phyloP scores from a whole-genome alignment of 2,888 invertebrate species.

The Epiperipatus broadwayi region DNA sequence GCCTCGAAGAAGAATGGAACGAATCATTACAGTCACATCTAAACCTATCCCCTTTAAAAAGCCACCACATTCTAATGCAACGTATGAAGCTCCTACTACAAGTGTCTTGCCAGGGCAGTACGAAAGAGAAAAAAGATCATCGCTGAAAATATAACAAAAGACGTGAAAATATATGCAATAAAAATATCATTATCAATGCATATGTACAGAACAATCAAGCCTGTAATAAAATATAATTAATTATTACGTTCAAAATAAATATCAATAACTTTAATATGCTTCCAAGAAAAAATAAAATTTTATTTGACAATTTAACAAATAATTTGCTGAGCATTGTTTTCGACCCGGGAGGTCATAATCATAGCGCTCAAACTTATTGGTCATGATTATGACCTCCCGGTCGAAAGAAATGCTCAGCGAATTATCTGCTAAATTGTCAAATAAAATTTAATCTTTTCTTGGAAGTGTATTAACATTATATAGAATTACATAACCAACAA shows the following conservation, averaged over 20 bases:
- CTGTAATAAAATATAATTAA: conserved; percentile 6
- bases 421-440: too few relatives aligned
- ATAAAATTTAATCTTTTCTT: too few relatives aligned
- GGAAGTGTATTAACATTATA: too few relatives aligned
- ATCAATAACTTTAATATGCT: too few relatives aligned
- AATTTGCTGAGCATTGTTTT: too few relatives aligned
- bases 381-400: too few relatives aligned
- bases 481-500: too few relatives aligned
- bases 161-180: background rate
- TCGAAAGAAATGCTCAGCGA: too few relatives aligned
- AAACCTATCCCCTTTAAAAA: conserved; percentile 35
- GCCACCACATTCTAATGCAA: conserved; percentile 39
- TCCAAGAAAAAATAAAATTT: too few relatives aligned
- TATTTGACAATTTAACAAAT: too few relatives aligned
- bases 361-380: too few relatives aligned
- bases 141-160: conserved; percentile 29
- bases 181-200: background rate
- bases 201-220: conserved; percentile 6
- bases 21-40: conserved; percentile 28
- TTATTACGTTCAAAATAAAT: background rate
- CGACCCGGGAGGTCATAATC: too few relatives aligned
- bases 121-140: conserved; percentile 37
- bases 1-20: conserved; percentile 38
- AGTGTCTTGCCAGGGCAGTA: conserved; percentile 36
- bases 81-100: conserved; percentile 39